These are phyloP conservation scores for Excalfactoria chinensis DNA, from an alignment of 2,113 vertebrate genomes.

Conservation along the genomic window DNA sequence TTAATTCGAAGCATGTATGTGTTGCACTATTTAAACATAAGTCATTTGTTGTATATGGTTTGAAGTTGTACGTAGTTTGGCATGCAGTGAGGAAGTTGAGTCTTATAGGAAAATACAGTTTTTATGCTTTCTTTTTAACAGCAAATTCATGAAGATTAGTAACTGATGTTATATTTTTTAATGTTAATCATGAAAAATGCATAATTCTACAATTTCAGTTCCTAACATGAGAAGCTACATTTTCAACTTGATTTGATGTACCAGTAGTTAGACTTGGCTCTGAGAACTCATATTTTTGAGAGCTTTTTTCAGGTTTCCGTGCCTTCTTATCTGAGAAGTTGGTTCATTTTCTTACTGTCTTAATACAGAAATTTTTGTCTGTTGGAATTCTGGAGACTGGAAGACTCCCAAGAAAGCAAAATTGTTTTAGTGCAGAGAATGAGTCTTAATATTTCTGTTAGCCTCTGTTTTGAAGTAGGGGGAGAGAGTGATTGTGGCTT, in stretches of 20 bases:
- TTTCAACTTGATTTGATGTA: neutral
- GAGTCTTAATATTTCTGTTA: neutral
- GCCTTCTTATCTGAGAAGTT: neutral
- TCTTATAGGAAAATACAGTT: neutral
- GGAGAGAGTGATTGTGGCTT: neutral
- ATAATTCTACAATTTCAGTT: neutral
- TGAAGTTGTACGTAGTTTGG: neutral
- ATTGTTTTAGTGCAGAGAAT: neutral
- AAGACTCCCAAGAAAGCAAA: neutral
- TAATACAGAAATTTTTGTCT: neutral
- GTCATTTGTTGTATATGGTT: neutral
- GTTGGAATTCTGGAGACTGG: neutral
- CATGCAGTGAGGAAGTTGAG: neutral
- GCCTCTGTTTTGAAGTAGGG: neutral
- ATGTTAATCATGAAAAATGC: neutral
- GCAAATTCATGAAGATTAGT: neutral
- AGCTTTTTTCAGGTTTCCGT: neutral
- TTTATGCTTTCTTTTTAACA: neutral
- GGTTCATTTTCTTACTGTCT: neutral
- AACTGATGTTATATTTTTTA: neutral
- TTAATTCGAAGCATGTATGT: constrained; percentile 43
- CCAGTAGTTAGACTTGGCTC: neutral
- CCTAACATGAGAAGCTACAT: neutral
- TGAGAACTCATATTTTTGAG: neutral
- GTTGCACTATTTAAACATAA: constrained; percentile 15